Conservation (phyloP, 2,888 invertebrate species). For the Latrodectus hesperus region DNA sequence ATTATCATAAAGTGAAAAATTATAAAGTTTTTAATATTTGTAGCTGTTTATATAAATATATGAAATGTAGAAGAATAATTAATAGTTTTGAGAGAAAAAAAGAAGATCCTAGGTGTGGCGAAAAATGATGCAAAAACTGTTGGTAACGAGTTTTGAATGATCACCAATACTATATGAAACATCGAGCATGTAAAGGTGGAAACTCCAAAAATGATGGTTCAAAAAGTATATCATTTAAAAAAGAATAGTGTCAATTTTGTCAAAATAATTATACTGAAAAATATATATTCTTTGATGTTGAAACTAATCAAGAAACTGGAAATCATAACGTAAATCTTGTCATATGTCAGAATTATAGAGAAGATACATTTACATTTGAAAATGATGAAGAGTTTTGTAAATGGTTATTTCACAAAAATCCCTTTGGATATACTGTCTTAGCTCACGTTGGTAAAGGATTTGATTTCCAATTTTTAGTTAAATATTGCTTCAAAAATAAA, state of each 20-base stretch:
- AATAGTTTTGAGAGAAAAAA: no score
- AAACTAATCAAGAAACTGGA: slow-evolving; percentile 25
- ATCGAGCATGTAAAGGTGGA: not conserved
- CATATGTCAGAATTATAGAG: no score
- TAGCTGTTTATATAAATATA: not conserved
- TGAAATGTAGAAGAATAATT: no score
- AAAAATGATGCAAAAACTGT: not conserved
- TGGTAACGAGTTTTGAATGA: not conserved
- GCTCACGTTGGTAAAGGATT: slow-evolving; percentile 29
- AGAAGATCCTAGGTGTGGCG: not conserved
- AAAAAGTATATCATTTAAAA: not conserved
- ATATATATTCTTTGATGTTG: slow-evolving; percentile 20
- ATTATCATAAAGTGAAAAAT: not conserved
- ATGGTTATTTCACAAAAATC: slow-evolving; percentile 14
- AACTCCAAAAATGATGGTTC: not conserved
- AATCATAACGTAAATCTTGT: no score
- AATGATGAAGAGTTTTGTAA: slow-evolving; percentile 20
- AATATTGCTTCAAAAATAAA: slow-evolving; percentile 26
- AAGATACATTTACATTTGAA: no score
- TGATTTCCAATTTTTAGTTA: slow-evolving; percentile 19
- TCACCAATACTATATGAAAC: slow-evolving; percentile 6
- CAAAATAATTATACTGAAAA: slow-evolving; percentile 9
- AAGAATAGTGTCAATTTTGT: not conserved
- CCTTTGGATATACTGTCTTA: slow-evolving; percentile 11
- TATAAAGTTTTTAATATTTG: not conserved